Conservation (phyloP, 2,113 vertebrate genomes). For the Hypocryptadius cinnamomeus region DNA sequence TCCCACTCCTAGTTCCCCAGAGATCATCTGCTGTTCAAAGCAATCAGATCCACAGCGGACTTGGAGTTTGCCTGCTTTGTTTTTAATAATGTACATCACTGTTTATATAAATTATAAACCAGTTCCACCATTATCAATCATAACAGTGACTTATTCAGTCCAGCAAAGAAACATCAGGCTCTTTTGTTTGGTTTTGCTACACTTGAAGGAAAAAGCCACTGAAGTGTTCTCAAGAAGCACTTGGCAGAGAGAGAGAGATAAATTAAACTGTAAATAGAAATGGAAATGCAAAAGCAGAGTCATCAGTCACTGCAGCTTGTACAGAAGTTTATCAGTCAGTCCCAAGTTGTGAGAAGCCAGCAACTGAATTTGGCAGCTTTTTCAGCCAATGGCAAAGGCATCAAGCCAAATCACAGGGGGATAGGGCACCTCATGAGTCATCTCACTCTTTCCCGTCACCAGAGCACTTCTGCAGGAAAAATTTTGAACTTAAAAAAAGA, state of each 20-base stretch:
- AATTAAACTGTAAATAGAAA: slow-evolving; percentile 49
- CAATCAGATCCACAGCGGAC: neutral
- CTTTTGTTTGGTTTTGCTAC: slow-evolving; percentile 41
- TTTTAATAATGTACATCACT: slow-evolving; percentile 6
- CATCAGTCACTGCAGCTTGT: neutral
- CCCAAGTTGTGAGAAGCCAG: neutral
- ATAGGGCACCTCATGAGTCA: accelerated
- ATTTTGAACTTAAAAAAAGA: neutral
- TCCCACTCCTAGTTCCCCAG: neutral
- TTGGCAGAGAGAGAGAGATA: neutral
- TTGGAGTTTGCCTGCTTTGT: neutral
- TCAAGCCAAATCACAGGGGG: accelerated
- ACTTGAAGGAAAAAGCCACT: slow-evolving; percentile 48
- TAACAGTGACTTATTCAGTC: slow-evolving; percentile 32
- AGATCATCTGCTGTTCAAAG: neutral
- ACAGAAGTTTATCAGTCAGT: neutral
- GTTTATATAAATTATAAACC: slow-evolving; percentile 24
- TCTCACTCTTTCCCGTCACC: neutral
- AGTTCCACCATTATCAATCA: slow-evolving; percentile 20
- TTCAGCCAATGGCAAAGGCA: neutral
- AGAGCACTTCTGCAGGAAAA: neutral
- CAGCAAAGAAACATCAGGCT: slow-evolving; percentile 13
- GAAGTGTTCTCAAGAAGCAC: slow-evolving; percentile 37
- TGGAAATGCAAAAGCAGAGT: neutral
- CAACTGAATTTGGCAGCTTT: neutral